phyloP scores from a whole-genome alignment of 92 coral and sea anemone genomes.

The Phenganax subtilis region DNA sequence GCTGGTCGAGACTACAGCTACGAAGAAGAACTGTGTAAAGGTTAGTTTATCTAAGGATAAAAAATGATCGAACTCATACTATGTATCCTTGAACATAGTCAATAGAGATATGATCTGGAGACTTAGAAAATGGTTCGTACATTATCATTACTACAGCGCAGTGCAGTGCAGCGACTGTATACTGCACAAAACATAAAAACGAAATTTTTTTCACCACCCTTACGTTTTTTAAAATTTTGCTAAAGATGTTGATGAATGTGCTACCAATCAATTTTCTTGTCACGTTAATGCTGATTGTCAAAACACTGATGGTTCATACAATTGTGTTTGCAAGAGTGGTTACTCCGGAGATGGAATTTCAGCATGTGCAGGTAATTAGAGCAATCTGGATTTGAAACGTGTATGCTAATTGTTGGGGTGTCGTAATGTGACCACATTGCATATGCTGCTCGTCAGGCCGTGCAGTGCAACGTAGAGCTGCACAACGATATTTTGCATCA shows the following conservation, averaged over 20 bases:
- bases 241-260: constrained; percentile 45
- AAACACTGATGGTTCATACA: constrained; percentile 38
- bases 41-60: background rate
- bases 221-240: background rate
- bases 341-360: constrained; percentile 16
- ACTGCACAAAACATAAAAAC: too few species aligned
- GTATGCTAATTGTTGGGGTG: background rate
- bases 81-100: background rate
- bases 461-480: too few species aligned
- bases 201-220: background rate
- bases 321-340: constrained; percentile 16
- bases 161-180: too few species aligned
- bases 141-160: too few species aligned
- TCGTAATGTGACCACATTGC: too few species aligned
- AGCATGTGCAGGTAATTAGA: constrained; percentile 8
- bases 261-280: constrained; percentile 20
- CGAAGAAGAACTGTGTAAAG: constrained; percentile 15
- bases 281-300: constrained; percentile 28
- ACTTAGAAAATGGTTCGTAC: too few species aligned
- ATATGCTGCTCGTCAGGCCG: too few species aligned
- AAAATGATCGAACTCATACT: background rate
- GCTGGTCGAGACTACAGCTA: constrained; percentile 32
- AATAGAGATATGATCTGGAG: background rate
- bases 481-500: too few species aligned
- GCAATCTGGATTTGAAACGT: background rate